Conservation (phyloP, 1,140 invertebrate genomes). For the Calephelis nemesis region DNA sequence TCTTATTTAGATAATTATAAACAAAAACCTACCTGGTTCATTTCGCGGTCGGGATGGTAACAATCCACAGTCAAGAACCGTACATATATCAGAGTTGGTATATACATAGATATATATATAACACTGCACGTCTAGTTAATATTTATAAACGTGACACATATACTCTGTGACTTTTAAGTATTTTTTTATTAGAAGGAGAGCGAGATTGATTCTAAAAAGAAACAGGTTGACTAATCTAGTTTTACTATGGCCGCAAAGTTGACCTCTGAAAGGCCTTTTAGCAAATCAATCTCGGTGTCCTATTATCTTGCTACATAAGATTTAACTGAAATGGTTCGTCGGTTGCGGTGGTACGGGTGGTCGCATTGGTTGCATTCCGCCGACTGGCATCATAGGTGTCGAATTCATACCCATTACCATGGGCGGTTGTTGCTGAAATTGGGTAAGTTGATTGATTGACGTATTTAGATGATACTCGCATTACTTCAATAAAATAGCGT, state of each 20-base stretch:
- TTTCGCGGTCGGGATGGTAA: conserved; percentile 19
- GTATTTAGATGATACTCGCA: background rate
- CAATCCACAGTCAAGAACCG: conserved; percentile 7
- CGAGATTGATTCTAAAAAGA: conserved; percentile 6
- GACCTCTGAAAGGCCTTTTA: conserved; percentile 20
- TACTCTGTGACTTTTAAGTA: conserved; percentile 27
- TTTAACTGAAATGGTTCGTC: conserved; percentile 72
- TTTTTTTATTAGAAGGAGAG: conserved; percentile 10
- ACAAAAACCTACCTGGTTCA: conserved; percentile 33
- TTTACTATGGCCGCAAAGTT: conserved; percentile 18
- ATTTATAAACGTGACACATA: conserved; percentile 20
- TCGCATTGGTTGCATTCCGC: conserved; percentile 54
- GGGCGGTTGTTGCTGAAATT: conserved; percentile 68
- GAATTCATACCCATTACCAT: conserved; percentile 71
- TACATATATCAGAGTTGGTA: conserved; percentile 20
- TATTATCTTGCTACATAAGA: conserved; percentile 10
- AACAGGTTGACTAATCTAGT: conserved; percentile 6
- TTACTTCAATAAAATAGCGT: background rate
- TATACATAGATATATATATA: conserved; percentile 28
- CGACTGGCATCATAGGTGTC: conserved; percentile 57
- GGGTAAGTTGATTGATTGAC: background rate
- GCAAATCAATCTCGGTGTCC: conserved; percentile 18
- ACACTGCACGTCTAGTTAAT: conserved; percentile 2
- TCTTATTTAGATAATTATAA: conserved; percentile 16
- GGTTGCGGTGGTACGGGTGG: conserved; percentile 59